phyloP scores from a whole-genome alignment of 2,797 vertebrate genomes.

The Thaleichthys pacificus region DNA sequence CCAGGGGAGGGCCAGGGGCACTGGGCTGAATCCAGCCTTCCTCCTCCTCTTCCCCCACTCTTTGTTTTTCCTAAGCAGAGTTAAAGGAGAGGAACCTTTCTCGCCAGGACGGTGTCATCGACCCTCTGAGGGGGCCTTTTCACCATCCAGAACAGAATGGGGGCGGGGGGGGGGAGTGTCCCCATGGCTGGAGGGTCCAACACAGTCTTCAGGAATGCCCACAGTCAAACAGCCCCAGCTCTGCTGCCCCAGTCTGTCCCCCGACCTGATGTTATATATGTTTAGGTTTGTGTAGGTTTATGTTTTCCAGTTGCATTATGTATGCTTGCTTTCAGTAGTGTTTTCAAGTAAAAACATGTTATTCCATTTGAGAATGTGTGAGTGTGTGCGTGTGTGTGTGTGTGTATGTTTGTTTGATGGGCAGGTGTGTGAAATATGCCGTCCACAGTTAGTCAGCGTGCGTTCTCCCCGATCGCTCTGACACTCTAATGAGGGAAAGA shows the following conservation, averaged over 20 bases:
- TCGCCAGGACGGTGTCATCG: slow-evolving; percentile 55
- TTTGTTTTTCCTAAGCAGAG: slow-evolving; percentile 52
- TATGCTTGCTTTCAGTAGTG: slow-evolving; percentile 1
- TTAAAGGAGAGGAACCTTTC: slow-evolving; percentile 51
- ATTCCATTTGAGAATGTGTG: too few species aligned
- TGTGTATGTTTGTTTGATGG: neutral
- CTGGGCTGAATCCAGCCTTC: slow-evolving; percentile 24
- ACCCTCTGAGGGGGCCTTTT: slow-evolving; percentile 54
- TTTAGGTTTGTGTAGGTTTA: neutral
- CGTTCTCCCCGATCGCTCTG: slow-evolving; percentile 18
- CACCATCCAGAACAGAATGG: slow-evolving; percentile 41
- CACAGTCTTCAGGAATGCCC: neutral
- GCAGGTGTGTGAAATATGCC: slow-evolving; percentile 46
- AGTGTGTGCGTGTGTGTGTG: neutral
- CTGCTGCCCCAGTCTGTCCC: too few species aligned
- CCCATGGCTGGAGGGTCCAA: neutral
- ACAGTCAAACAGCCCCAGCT: too few species aligned
- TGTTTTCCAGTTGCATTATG: neutral
- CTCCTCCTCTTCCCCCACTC: slow-evolving; percentile 29
- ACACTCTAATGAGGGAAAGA: slow-evolving; percentile 56
- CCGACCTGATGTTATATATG: neutral
- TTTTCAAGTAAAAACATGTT: neutral
- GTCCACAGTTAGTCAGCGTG: slow-evolving; percentile 26
- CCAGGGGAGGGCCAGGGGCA: slow-evolving; percentile 23
- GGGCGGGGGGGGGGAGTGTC: slow-evolving; percentile 32